These are phyloP conservation scores for Zaprionus africanus DNA, from an alignment of 1,140 invertebrate species.

Conservation along the genomic window DNA sequence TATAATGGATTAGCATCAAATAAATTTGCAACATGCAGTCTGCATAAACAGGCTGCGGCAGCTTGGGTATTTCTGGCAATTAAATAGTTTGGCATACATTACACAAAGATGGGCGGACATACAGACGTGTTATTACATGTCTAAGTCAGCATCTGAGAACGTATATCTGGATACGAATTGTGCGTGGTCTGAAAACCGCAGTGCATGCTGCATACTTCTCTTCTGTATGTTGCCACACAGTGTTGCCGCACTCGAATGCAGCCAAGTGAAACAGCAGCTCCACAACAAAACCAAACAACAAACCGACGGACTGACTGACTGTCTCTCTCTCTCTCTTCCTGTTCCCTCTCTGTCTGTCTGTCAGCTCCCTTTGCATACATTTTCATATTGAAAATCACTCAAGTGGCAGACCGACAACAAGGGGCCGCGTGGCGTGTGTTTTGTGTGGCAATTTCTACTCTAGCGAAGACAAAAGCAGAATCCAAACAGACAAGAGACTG, in stretches of 20 bases:
- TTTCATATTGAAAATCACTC: slow-evolving; percentile 81
- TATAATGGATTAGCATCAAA: slow-evolving; percentile 43
- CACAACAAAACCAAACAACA: slow-evolving; percentile 15
- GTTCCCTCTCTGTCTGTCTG: slow-evolving; percentile 43
- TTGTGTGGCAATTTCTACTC: slow-evolving; percentile 76
- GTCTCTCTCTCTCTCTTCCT: slow-evolving; percentile 21
- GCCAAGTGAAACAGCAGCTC: slow-evolving; percentile 62
- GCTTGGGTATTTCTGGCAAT: slow-evolving; percentile 32
- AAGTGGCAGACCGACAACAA: slow-evolving; percentile 73
- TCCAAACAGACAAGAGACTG: slow-evolving; percentile 63
- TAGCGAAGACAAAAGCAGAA: slow-evolving; percentile 43
- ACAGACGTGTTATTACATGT: slow-evolving; percentile 17
- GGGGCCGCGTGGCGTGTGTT: slow-evolving; percentile 34
- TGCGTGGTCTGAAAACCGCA: slow-evolving; percentile 67
- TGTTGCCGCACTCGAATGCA: slow-evolving; percentile 65
- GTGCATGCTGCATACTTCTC: slow-evolving; percentile 43
- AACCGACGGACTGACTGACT: slow-evolving; percentile 2
- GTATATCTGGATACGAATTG: slow-evolving; percentile 14
- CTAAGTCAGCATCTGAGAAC: not conserved
- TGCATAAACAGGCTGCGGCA: slow-evolving; percentile 22
- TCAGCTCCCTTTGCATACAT: slow-evolving; percentile 55
- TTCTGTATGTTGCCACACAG: slow-evolving; percentile 60
- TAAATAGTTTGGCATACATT: slow-evolving; percentile 36
- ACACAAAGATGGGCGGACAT: slow-evolving; percentile 12
- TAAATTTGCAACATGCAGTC: slow-evolving; percentile 38